Base-by-base conservation (phyloP, 53 echinoderm and acorn worm genomes). In the Luidia sarsii region DNA sequence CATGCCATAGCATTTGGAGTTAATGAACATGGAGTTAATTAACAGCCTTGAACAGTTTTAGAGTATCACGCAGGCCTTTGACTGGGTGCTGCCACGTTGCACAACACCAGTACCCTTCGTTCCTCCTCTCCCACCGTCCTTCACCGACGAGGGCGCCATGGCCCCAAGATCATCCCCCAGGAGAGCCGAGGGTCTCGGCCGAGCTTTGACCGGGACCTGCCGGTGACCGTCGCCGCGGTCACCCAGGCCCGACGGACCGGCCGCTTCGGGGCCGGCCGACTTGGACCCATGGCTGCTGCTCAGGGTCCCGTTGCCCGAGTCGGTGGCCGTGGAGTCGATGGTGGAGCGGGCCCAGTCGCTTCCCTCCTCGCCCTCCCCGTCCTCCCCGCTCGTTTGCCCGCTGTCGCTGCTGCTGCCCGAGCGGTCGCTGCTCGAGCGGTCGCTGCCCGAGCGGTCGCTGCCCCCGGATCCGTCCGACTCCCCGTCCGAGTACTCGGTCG, bases 211-310 rank as follows among this genome's bases (percentile, higher is more conserved):
- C 38, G 72, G 36, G 32, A 2, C 31, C 50, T 43, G 49, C 13
- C 31, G n/a, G n/a, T n/a, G n/a, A n/a, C n/a, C n/a, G n/a, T n/a
- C n/a, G n/a, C n/a, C n/a, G n/a, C n/a, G n/a, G n/a, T n/a, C n/a
- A n/a, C 72, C n/a, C 15, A 69, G 15, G 6, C 50, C 50, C 31
- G 69, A 69, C 2, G 69, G 72, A 38, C 72, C 56, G 3, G 32
- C n/a, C 9, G 51, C 18, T 30, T 50, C 70, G 4, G 14, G 56
- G 7, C 11, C 36, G 51, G 8, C 56, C 2, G 31, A 50, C 72
- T 72, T 72, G 16, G 72, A 72, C 11, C 72, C 53, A 16, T 72
- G 54, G 39, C 72, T 55, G 50, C 56, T 72, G 55, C 72, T 69
- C 13, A 69, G 69, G 39, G 69, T 69, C 16, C 69, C 69, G 32